These are phyloP conservation scores for Cheilosia pagana DNA, from an alignment of 2,888 invertebrate species.

Conservation along the genomic window DNA sequence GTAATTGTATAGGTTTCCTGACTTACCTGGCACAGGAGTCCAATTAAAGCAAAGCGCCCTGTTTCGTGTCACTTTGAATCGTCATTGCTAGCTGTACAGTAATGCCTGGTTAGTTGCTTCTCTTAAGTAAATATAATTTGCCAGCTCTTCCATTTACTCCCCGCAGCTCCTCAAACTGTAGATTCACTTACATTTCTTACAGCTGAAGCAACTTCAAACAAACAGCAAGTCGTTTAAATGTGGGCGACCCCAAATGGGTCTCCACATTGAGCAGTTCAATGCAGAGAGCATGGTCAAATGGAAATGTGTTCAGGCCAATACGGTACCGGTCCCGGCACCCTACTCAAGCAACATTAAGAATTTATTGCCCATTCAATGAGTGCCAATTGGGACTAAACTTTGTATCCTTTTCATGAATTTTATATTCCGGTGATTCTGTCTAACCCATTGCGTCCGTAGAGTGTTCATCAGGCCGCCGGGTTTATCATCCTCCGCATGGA, in stretches of 20 bases:
- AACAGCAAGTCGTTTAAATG: constrained; percentile 23
- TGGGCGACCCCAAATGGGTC: constrained; percentile 25
- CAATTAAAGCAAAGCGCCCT: no score
- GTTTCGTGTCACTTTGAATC: no score
- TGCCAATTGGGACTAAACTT: constrained; percentile 67
- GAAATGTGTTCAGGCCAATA: not conserved
- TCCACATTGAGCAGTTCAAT: constrained; percentile 38
- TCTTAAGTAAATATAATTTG: no score
- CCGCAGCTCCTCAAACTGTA: not conserved
- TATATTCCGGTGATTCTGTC: constrained; percentile 51
- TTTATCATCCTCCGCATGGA: constrained; percentile 23
- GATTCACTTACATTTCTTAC: constrained; percentile 19
- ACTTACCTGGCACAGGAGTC: no score
- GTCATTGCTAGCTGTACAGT: no score
- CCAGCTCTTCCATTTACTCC: no score
- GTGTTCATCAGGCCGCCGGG: constrained; percentile 13
- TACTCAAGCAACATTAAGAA: constrained; percentile 58
- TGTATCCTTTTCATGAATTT: constrained; percentile 66
- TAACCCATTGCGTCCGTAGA: constrained; percentile 50
- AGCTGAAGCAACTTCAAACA: constrained; percentile 17
- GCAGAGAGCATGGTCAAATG: constrained; percentile 27
- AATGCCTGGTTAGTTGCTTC: no score
- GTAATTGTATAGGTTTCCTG: no score
- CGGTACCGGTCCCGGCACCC: not conserved
- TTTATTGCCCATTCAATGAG: constrained; percentile 70